Percentiles rank a stretch among this genome's conserved stretches.
phyloP scores from a whole-genome alignment of 2,888 invertebrate genomes.

The Sclerodermus sp. region DNA sequence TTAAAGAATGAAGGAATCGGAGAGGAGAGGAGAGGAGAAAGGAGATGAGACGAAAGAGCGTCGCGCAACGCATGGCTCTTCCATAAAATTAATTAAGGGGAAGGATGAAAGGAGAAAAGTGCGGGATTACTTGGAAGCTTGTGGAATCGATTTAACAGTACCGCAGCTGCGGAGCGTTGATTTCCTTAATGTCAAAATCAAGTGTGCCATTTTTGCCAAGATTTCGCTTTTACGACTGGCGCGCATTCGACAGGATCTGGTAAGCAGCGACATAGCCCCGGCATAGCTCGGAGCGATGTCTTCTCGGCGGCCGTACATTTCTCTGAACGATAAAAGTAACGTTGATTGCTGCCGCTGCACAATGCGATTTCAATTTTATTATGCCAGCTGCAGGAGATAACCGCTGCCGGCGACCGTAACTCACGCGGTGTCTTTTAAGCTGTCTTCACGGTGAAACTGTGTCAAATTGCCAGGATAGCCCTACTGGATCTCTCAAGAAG shows the following conservation, averaged over 20 bases:
- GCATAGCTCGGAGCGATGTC: no score
- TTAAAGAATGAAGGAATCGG: no score
- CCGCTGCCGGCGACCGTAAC: slow-evolving; percentile 37
- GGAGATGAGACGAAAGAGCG: no score
- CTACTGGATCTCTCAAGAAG: slow-evolving; percentile 4
- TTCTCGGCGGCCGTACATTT: slow-evolving; percentile 26
- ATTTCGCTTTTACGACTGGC: slow-evolving; percentile 11
- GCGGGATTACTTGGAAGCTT: no score
- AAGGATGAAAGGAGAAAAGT: no score
- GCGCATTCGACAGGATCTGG: no score
- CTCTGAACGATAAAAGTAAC: slow-evolving; percentile 45
- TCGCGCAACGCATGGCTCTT: no score
- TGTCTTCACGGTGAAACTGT: slow-evolving; percentile 44
- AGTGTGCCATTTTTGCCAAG: slow-evolving; percentile 4
- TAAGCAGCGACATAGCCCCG: slow-evolving; percentile 7
- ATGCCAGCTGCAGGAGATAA: slow-evolving; percentile 46
- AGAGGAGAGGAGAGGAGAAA: no score
- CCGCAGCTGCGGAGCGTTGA: no score
- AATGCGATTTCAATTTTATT: slow-evolving; percentile 51
- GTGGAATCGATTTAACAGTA: no score
- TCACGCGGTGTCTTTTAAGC: slow-evolving; percentile 44
- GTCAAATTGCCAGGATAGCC: slow-evolving; percentile 39
- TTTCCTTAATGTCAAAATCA: no score
- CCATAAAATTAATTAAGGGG: no score
- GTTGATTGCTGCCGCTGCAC: slow-evolving; percentile 39